A percentile compares a stretch with the other conserved stretches of the same genome.
phyloP scores from a whole-genome alignment of 2,797 vertebrate species.

The Alectoris magna region DNA sequence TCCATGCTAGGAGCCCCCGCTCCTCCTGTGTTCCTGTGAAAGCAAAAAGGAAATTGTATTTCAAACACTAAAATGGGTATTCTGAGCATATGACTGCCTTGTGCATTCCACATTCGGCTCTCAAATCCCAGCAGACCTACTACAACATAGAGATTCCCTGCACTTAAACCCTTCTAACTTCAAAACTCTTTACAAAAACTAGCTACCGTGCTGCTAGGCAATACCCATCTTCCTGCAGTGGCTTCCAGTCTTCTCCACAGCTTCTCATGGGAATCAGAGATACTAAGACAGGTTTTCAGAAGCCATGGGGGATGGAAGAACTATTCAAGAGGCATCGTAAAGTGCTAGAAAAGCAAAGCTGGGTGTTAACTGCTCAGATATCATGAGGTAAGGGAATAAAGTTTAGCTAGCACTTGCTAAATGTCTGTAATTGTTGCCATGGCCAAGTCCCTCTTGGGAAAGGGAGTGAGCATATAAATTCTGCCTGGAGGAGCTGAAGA shows the following conservation, averaged over 20 bases:
- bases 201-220: background rate
- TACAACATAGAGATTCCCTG: background rate
- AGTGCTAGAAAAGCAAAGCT: background rate
- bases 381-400: background rate
- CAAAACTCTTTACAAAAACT: background rate
- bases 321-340: background rate
- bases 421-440: background rate
- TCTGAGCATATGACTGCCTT: background rate
- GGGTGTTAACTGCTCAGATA: background rate
- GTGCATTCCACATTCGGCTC: background rate
- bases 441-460: background rate
- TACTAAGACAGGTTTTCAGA: background rate
- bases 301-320: background rate
- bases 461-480: background rate
- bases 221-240: background rate
- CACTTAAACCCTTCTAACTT: background rate
- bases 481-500: background rate
- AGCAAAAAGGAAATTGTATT: background rate
- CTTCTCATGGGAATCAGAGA: background rate
- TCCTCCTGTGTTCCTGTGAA: constrained; percentile 88
- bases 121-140: background rate
- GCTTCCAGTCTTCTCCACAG: background rate
- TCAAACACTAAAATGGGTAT: background rate
- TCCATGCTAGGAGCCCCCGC: constrained; percentile 90
- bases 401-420: background rate